Conservation (phyloP, 2,797 vertebrate species). For the Cossypha niveicapilla region DNA sequence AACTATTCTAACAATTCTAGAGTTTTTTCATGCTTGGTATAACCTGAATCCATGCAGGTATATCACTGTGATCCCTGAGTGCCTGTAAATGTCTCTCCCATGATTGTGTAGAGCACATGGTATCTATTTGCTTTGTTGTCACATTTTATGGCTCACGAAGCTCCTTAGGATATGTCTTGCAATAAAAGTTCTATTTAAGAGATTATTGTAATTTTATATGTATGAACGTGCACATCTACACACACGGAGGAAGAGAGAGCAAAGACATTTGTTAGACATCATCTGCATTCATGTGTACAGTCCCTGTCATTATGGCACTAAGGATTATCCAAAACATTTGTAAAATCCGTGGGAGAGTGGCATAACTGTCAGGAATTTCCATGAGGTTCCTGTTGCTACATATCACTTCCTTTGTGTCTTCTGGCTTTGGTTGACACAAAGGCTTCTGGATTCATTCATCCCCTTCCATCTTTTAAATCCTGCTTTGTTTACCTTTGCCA, state of each 20-base stretch:
- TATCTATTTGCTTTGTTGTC: constrained; percentile 47
- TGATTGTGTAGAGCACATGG: neutral
- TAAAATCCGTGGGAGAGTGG: constrained; percentile 14
- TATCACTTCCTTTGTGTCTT: neutral
- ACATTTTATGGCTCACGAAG: constrained; percentile 36
- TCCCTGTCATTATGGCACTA: neutral
- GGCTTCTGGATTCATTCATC: neutral
- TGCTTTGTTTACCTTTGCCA: constrained; percentile 9
- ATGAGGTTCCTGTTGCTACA: neutral
- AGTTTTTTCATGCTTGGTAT: neutral
- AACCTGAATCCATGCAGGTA: neutral
- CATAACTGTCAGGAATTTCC: constrained; percentile 34
- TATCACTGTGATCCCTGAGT: neutral
- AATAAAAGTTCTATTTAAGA: constrained; percentile 42
- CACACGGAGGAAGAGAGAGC: neutral
- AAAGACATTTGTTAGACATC: constrained; percentile 16
- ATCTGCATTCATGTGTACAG: neutral
- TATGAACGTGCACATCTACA: neutral
- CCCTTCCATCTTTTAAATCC: neutral
- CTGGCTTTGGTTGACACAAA: neutral
- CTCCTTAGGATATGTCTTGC: constrained; percentile 3
- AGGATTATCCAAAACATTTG: constrained; percentile 6
- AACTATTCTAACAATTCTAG: neutral
- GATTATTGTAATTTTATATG: constrained; percentile 5
- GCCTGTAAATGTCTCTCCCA: constrained; percentile 7